Evolutionary conservation across 1,140 invertebrate genomes (phyloP).

Genomic region (Aphaenogaster ashmeadi): DNA sequence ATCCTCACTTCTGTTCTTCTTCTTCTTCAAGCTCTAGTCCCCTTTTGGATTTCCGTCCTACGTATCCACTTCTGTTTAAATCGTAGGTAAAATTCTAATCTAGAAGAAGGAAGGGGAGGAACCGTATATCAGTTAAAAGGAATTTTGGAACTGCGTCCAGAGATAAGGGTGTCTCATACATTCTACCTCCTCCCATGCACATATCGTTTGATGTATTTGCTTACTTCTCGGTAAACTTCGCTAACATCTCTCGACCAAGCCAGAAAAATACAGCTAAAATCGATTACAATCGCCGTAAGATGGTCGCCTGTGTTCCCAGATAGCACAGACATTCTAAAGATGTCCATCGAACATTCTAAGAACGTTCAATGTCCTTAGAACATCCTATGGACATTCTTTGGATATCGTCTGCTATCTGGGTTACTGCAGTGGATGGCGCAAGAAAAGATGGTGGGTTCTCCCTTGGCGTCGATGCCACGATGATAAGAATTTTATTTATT

Average conservation of each 20-base stretch:
- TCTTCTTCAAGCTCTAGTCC: too few relatives aligned
- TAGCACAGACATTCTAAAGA: too few relatives aligned
- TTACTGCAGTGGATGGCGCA: background rate
- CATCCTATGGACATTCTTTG: too few relatives aligned
- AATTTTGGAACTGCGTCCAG: background rate
- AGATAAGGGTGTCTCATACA: background rate
- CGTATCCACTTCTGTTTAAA: background rate
- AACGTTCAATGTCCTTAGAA: too few relatives aligned
- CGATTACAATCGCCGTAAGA: slow-evolving; percentile 14
- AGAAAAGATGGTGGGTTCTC: background rate
- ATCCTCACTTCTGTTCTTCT: background rate
- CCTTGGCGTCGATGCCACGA: background rate
- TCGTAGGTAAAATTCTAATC: slow-evolving; percentile 12
- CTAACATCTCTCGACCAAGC: slow-evolving; percentile 33
- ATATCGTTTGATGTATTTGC: slow-evolving; percentile 47
- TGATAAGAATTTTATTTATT: background rate
- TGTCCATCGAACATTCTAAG: too few relatives aligned
- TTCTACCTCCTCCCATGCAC: background rate
- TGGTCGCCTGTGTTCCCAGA: background rate
- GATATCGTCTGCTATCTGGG: too few relatives aligned
- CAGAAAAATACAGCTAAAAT: slow-evolving; percentile 54
- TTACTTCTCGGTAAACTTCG: slow-evolving; percentile 14
- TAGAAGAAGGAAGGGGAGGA: background rate
- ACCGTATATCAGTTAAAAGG: background rate
- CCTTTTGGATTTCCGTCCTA: too few relatives aligned